A percentile compares a stretch with the other conserved stretches of the same genome.
Evolutionary conservation across 2,888 invertebrate genomes (phyloP).

Genomic region (Hemistola chrysoprasaria): DNA sequence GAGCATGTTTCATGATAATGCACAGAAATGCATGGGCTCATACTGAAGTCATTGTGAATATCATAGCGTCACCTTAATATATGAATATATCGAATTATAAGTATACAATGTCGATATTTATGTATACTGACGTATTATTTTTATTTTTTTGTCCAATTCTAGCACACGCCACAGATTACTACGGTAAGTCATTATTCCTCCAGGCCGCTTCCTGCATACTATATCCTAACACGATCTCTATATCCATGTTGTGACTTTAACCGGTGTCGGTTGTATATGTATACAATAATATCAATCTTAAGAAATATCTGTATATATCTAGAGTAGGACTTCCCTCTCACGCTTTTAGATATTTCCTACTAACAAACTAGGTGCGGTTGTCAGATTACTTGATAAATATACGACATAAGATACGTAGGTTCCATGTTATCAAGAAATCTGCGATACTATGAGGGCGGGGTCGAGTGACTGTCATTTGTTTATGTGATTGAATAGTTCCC

Average conservation of each 20-base stretch:
- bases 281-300: constrained; percentile 43
- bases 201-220: constrained; percentile 67
- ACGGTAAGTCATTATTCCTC: constrained; percentile 97
- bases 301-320: constrained; percentile 66
- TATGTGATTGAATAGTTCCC: constrained; percentile 41
- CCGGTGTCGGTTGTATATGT: constrained; percentile 63
- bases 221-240: constrained; percentile 50
- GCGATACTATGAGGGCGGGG: constrained; percentile 44
- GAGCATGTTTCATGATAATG: constrained; percentile 40
- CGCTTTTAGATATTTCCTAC: constrained; percentile 77
- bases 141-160: constrained; percentile 73
- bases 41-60: constrained; percentile 31
- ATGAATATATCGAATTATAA: constrained; percentile 9
- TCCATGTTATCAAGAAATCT: constrained; percentile 64
- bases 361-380: constrained; percentile 63
- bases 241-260: constrained; percentile 58
- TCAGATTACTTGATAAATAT: constrained; percentile 69
- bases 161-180: constrained; percentile 99
- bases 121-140: constrained; percentile 61
- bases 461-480: constrained; percentile 44
- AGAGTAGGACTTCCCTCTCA: constrained; percentile 61
- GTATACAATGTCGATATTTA: constrained; percentile 8
- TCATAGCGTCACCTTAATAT: constrained; percentile 21
- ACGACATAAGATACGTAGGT: constrained; percentile 25
- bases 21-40: constrained; percentile 55